Base-by-base conservation (phyloP, 2,797 vertebrate genomes). In the Propithecus deckenii region DNA sequence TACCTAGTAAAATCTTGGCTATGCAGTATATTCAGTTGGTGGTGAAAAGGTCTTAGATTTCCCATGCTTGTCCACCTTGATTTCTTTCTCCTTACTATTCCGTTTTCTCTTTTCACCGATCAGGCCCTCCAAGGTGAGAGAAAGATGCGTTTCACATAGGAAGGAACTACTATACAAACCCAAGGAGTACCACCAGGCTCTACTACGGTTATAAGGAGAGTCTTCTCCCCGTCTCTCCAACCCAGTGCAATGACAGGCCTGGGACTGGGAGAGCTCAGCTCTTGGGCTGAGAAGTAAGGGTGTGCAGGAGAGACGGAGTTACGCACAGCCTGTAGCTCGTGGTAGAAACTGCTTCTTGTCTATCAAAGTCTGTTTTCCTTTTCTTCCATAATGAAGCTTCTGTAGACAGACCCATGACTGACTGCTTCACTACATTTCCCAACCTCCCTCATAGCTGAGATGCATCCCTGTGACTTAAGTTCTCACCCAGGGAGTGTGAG, bases 141-240 rank as follows among this genome's bases (percentile, higher is more conserved):
- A 48, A 91, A 63, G 5, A 8, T 50, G 18, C 50, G 32, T 91
- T 78, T 76, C 63, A 89, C 15, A 52, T 12, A 22, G 20, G 38
- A 80, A 67, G 48, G 46, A 86, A 8, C 13, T 75, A 32, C 57
- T 32, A 22, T 14, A 71, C 12, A 48, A 93, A 85, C 23, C 18
- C 43, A 46, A 75, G 30, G 57, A 84, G 32, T 32, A 30, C 11
- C 67, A 69, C 0, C 9, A 22, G 30, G 25, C 10, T 35, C 23
- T 41, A 9, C 22, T 18, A 2, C 14, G 78, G 52, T 0, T 7
- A 83, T 46, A 41, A 84, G 11, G n/a, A 74, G 18, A 14, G 0
- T 69, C 32, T n/a, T 18, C 13, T 7, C 7, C 14, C 8, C 7
- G 1, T 4, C 2, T 30, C 5, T 0, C 18, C 12, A 28, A 12